phyloP scores from a whole-genome alignment of 2,888 invertebrate species.

The Gymnoscelis rufifasciata region DNA sequence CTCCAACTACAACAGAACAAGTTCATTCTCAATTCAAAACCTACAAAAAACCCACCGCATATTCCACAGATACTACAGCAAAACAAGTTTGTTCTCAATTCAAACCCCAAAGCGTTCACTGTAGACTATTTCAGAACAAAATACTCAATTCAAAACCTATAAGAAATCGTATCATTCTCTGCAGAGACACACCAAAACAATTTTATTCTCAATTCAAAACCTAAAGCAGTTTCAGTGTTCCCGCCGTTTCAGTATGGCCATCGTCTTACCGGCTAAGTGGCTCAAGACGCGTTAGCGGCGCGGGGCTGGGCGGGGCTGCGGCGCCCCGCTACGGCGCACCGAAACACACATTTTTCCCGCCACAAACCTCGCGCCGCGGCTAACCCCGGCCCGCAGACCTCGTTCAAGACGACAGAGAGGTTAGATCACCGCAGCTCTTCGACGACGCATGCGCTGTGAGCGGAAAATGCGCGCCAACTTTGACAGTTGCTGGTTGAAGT shows the following conservation, averaged over 20 bases:
- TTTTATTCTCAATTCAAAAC: too few species aligned
- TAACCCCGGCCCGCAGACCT: conserved; percentile 79
- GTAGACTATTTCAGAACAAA: too few species aligned
- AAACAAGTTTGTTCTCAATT: too few species aligned
- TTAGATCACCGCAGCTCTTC: conserved; percentile 39
- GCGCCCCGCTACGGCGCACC: conserved; percentile 78
- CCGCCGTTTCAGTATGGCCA: conserved; percentile 53
- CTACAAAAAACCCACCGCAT: too few species aligned
- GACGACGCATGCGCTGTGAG: conserved; percentile 56
- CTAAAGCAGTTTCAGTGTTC: not conserved
- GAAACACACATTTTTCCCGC: conserved; percentile 80
- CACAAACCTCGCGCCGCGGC: conserved; percentile 80
- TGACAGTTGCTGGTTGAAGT: conserved; percentile 53
- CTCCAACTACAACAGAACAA: too few species aligned
- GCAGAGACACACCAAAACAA: too few species aligned
- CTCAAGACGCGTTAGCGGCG: conserved; percentile 77
- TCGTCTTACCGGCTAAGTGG: conserved; percentile 76
- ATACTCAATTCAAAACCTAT: too few species aligned
- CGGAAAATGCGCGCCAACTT: conserved; percentile 55
- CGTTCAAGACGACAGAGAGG: conserved; percentile 60
- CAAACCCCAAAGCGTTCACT: too few species aligned
- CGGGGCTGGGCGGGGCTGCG: conserved; percentile 62
- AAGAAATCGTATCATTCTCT: too few species aligned
- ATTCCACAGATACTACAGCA: too few species aligned
- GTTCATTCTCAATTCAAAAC: too few species aligned